Base-by-base conservation (phyloP, 2,113 vertebrate species). In the Corythaixoides concolor region DNA sequence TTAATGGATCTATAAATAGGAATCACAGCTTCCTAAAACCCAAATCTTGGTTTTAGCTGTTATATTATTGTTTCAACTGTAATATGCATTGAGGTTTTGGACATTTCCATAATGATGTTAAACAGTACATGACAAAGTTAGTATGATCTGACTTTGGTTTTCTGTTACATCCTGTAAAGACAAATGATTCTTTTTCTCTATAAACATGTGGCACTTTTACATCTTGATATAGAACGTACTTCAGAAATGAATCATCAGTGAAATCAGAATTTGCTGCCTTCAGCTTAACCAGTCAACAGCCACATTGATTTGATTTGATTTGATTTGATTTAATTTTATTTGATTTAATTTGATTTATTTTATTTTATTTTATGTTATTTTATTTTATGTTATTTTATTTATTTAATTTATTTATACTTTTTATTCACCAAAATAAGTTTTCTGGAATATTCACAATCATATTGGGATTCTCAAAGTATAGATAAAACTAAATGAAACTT, bases 71-170 rank as follows among this genome's bases (percentile, higher is more conserved):
- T 59, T 77, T 49, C 1, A 45, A 30, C 5, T 45, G 2, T 22
- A 60, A 66, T 22, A 32, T 1, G 0, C 3, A 24, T 16, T 63
- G 22, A 22, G 3, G 2, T 17, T 14, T 68, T 66, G 83, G 8
- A 20, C 11, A 74, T 66, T 91, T 59, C 7, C 3, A 2, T 33
- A 83, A n/a, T 23, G 10, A 32, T 33, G 56, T 52, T 72, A 58
- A 63, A 78, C 4, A 53, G 45, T 2, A 43, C 2, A 0, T 58
- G n/a, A 41, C 13, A 75, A 70, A 8, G 8, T 88, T 35, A 78
- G 1, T 5, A 60, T 49, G 15, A 76, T 70, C 6, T 94, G 17
- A 30, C 12, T 84, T 47, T 43, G 3, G 6, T 63, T 73, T 88
- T 41, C 27, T 80, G 4, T 28, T 81, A 30, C 2, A 3, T 3